Percentiles rank a stretch among this genome's conserved stretches.
phyloP scores from a whole-genome alignment of 2,797 vertebrate species.

The Myotis pilosus region DNA sequence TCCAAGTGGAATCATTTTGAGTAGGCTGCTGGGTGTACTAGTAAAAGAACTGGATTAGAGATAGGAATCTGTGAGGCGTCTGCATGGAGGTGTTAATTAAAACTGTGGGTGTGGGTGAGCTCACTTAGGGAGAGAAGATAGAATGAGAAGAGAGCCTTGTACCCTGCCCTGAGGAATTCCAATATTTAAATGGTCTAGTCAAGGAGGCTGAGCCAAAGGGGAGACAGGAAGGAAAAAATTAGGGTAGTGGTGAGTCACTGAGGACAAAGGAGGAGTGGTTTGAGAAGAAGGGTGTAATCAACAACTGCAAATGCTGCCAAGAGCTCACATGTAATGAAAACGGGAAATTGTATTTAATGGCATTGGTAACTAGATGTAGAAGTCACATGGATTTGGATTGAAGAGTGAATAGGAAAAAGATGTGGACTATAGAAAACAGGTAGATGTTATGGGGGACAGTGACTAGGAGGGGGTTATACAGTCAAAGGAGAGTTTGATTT shows the following conservation, averaged over 20 bases:
- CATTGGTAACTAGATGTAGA: neutral
- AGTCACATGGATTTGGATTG: neutral
- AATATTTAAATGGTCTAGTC: neutral
- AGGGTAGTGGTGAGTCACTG: neutral
- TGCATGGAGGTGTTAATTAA: constrained; percentile 36
- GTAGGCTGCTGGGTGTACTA: neutral
- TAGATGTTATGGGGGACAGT: neutral
- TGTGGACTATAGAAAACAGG: neutral
- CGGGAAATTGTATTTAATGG: neutral
- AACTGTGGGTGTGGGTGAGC: constrained; percentile 23
- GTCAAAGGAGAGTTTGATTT: neutral
- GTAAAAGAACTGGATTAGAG: neutral
- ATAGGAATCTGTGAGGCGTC: constrained; percentile 11
- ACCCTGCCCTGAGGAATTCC: constrained; percentile 26
- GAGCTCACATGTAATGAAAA: neutral
- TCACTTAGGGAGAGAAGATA: neutral
- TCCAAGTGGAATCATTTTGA: neutral
- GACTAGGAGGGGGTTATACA: neutral
- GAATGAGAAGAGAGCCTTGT: neutral
- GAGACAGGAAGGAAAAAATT: neutral
- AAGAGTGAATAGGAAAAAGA: neutral
- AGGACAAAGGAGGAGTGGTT: neutral
- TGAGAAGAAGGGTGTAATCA: neutral
- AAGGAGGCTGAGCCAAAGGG: neutral
- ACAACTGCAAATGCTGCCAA: neutral